Conservation (phyloP, 2,113 vertebrate genomes). For the Aviceda subcristata region DNA sequence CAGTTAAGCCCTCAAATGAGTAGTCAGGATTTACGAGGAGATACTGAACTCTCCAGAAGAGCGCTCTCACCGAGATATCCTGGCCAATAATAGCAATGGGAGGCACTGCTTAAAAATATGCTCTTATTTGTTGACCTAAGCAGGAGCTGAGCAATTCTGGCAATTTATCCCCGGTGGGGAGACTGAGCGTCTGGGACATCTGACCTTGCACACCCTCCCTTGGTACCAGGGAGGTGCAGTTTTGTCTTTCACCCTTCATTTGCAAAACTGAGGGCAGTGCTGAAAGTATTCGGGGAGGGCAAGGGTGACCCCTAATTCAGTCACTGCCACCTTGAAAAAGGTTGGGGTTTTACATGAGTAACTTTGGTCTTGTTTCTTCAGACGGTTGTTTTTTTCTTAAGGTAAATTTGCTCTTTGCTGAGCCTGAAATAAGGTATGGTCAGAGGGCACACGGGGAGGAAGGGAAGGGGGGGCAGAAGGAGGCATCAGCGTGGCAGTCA, state of each 20-base stretch:
- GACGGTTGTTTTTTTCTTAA: background rate
- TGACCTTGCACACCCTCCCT: background rate
- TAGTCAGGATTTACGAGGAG: background rate
- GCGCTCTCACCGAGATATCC: background rate
- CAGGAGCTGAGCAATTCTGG: background rate
- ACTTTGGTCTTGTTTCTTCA: background rate
- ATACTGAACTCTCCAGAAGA: background rate
- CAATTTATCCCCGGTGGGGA: background rate
- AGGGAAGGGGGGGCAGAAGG: background rate
- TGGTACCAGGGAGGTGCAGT: background rate
- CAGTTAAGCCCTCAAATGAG: background rate
- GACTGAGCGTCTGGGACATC: background rate
- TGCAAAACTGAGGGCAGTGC: background rate
- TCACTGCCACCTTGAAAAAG: background rate
- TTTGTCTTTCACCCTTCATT: background rate
- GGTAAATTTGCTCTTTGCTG: background rate
- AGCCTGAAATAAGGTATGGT: background rate
- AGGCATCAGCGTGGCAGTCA: background rate
- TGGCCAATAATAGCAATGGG: background rate
- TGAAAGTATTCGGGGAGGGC: background rate
- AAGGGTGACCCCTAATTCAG: background rate
- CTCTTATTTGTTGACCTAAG: background rate
- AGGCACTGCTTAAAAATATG: background rate
- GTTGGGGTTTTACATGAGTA: background rate
- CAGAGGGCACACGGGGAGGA: accelerated